phyloP scores from a whole-genome alignment of 2,797 vertebrate species.

The Rhinella marina region DNA sequence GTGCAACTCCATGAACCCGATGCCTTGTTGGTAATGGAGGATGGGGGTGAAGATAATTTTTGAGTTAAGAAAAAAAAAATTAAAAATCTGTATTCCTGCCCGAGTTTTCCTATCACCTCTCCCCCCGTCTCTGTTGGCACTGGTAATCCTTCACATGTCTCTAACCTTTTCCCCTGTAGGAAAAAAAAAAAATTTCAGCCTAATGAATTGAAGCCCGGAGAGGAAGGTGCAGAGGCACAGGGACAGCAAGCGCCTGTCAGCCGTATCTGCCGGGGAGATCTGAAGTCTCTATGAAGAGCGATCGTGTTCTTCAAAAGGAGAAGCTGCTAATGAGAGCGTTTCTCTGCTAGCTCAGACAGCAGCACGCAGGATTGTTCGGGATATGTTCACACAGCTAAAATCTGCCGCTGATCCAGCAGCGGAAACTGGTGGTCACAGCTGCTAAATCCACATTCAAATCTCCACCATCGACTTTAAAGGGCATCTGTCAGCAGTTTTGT shows the following conservation, averaged over 20 bases:
- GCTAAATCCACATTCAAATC: no score
- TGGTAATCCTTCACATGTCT: conserved; percentile 50
- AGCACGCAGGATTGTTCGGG: background rate
- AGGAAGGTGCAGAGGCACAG: conserved; percentile 42
- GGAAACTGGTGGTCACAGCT: no score
- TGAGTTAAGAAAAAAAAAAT: background rate
- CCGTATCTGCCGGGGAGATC: conserved; percentile 39
- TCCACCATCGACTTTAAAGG: no score
- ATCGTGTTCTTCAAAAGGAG: conserved; percentile 58
- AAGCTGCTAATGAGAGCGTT: conserved; percentile 56
- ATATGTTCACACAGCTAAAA: no score
- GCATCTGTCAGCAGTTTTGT: no score
- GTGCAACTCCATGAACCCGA: background rate
- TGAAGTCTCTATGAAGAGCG: conserved; percentile 50
- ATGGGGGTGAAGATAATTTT: conserved; percentile 8
- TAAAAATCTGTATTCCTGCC: background rate
- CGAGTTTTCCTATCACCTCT: background rate
- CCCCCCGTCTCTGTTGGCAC: conserved; percentile 8
- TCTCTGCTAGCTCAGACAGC: conserved; percentile 23
- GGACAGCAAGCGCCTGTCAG: conserved; percentile 53
- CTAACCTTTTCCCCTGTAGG: conserved; percentile 54
- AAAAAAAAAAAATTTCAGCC: conserved; percentile 42
- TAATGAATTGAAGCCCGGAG: conserved; percentile 55
- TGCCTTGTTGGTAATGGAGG: background rate
- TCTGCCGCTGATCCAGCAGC: no score